Percentiles rank a stretch among this genome's conserved stretches.
These are phyloP conservation scores for Nothoprocta perdicaria DNA, from an alignment of 2,113 vertebrate species.

Conservation along the genomic window DNA sequence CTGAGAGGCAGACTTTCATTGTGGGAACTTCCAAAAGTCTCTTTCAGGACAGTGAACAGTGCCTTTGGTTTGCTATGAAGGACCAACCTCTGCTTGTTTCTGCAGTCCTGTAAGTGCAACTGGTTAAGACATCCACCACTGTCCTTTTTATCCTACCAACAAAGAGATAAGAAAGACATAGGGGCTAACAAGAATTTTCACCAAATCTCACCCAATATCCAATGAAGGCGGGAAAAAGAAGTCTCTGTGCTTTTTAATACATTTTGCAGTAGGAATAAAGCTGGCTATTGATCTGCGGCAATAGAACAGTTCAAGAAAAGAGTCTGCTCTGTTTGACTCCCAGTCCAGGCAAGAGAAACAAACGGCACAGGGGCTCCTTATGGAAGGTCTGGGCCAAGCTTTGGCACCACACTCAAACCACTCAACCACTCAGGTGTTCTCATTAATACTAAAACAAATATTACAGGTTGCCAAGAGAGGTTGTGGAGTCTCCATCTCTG, in stretches of 20 bases:
- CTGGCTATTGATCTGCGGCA: background rate
- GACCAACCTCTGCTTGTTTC: background rate
- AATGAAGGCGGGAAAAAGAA: background rate
- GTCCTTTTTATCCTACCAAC: background rate
- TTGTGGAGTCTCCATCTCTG: no score
- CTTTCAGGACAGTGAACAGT: background rate
- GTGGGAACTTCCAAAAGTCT: background rate
- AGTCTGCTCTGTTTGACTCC: background rate
- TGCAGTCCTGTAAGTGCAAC: accelerated
- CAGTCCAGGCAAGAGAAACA: accelerated
- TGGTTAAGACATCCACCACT: accelerated
- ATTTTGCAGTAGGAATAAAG: background rate
- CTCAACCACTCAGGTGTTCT: background rate
- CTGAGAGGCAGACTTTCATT: background rate
- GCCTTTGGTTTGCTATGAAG: background rate
- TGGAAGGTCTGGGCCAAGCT: background rate
- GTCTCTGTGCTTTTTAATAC: background rate
- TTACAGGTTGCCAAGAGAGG: no score
- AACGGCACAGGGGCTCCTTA: background rate
- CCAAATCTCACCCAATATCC: background rate
- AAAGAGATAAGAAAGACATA: background rate
- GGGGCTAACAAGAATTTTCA: background rate
- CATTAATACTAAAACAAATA: background rate
- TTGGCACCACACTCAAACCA: background rate
- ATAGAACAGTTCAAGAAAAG: background rate